These are phyloP conservation scores for Cyclopterus lumpus DNA, from an alignment of 2,797 vertebrate genomes.

Conservation along the genomic window DNA sequence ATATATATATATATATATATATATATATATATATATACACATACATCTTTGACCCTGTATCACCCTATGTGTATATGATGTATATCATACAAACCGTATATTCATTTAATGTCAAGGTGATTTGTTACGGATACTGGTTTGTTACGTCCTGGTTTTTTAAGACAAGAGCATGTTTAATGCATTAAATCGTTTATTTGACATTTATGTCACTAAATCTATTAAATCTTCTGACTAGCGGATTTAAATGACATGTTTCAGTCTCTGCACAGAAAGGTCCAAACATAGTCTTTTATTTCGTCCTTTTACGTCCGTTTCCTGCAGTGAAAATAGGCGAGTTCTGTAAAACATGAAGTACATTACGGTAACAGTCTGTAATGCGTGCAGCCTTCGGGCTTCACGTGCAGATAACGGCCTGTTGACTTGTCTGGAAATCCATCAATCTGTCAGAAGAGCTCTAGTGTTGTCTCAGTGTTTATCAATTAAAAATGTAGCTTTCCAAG, in stretches of 20 bases:
- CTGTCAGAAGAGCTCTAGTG: not conserved
- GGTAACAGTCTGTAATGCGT: not conserved
- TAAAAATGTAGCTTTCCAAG: not conserved
- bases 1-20: too few relatives aligned
- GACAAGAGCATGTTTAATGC: not conserved
- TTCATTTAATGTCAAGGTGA: not conserved
- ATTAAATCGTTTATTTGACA: not conserved
- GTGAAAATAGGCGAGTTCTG: not conserved
- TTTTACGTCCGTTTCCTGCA: not conserved
- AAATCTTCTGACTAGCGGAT: not conserved
- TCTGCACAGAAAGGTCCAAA: not conserved
- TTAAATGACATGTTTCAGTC: not conserved
- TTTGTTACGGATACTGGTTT: not conserved
- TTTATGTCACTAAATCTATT: not conserved
- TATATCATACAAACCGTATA: not conserved
- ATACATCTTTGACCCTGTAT: not conserved
- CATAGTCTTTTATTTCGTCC: not conserved
- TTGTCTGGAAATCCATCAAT: conserved; percentile 1
- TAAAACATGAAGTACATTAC: not conserved
- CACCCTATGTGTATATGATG: too few relatives aligned
- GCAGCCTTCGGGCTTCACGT: not conserved
- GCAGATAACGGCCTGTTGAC: too few relatives aligned
- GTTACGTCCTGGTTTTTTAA: not conserved
- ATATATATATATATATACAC: too few relatives aligned
- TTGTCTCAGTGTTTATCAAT: not conserved